A percentile compares a stretch with the other conserved stretches of the same genome.
These are phyloP conservation scores for Sinocyclocheilus maitianheensis DNA, from an alignment of 2,113 vertebrate genomes.

Conservation along the genomic window DNA sequence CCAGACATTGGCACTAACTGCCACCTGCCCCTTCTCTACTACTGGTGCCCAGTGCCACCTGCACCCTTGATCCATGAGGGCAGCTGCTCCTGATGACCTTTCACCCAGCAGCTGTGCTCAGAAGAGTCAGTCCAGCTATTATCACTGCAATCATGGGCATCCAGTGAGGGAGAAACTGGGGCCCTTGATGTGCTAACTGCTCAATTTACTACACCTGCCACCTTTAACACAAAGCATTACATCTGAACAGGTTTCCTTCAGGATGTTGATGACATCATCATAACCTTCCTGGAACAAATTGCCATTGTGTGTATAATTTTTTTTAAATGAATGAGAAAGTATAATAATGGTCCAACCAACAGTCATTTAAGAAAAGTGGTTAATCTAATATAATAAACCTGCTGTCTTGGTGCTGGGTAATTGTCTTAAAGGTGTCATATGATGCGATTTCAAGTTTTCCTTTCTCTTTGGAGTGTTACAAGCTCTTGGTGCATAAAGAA, in stretches of 20 bases:
- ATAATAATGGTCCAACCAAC: background rate
- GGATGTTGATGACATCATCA: background rate
- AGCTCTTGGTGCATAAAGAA: no score
- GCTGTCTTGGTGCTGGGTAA: background rate
- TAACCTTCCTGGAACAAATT: background rate
- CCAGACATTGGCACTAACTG: slow-evolving; percentile 29
- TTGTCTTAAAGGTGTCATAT: background rate
- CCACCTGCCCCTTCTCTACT: slow-evolving; percentile 31
- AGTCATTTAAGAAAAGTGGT: background rate
- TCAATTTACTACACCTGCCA: background rate
- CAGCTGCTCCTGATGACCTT: slow-evolving; percentile 47
- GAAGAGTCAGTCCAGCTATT: slow-evolving; percentile 18
- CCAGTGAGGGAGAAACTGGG: slow-evolving; percentile 7
- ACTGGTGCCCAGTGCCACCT: slow-evolving; percentile 36
- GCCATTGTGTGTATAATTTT: background rate
- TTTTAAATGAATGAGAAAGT: background rate
- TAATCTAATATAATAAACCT: background rate
- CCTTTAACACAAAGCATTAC: slow-evolving; percentile 1
- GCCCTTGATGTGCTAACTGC: slow-evolving; percentile 54
- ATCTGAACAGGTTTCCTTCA: background rate
- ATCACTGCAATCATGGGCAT: slow-evolving; percentile 25
- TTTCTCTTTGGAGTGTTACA: no score
- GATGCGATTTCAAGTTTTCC: no score
- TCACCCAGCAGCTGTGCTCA: slow-evolving; percentile 48
- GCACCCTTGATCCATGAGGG: slow-evolving; percentile 31